Conservation (phyloP, 2,888 invertebrate genomes). For the Tenthredo scrophulariae region DNA sequence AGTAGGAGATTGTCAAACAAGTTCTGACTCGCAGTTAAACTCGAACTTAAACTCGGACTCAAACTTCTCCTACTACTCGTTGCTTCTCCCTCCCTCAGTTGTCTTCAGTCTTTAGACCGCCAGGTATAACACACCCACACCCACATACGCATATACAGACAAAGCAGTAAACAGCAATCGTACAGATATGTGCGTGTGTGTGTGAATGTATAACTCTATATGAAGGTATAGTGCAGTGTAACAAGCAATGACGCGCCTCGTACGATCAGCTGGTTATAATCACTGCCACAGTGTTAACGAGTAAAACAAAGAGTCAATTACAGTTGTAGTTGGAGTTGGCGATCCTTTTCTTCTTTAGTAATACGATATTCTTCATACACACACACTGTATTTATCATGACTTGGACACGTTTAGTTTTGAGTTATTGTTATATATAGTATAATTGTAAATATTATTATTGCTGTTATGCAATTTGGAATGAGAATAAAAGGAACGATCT, state of each 20-base stretch:
- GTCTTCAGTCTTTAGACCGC: background rate
- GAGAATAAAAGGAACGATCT: background rate
- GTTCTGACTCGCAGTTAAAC: background rate
- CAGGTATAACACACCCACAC: background rate
- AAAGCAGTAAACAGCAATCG: background rate
- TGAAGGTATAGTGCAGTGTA: background rate
- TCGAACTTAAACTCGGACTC: background rate
- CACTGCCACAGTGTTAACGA: background rate
- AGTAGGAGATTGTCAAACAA: background rate
- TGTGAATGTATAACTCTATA: background rate
- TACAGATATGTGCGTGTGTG: background rate
- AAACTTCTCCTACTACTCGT: background rate
- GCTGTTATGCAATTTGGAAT: background rate
- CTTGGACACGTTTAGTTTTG: background rate
- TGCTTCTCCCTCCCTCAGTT: background rate
- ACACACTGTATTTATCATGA: background rate
- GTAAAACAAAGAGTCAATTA: background rate
- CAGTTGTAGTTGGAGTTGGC: background rate
- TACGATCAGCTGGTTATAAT: constrained; percentile 18
- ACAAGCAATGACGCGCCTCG: background rate
- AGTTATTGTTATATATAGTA: background rate
- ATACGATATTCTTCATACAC: background rate
- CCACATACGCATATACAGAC: too few relatives aligned
- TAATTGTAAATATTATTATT: background rate
- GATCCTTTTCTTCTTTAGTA: background rate